phyloP scores from a whole-genome alignment of 2,113 vertebrate species.

The Aspidoscelis tigris region DNA sequence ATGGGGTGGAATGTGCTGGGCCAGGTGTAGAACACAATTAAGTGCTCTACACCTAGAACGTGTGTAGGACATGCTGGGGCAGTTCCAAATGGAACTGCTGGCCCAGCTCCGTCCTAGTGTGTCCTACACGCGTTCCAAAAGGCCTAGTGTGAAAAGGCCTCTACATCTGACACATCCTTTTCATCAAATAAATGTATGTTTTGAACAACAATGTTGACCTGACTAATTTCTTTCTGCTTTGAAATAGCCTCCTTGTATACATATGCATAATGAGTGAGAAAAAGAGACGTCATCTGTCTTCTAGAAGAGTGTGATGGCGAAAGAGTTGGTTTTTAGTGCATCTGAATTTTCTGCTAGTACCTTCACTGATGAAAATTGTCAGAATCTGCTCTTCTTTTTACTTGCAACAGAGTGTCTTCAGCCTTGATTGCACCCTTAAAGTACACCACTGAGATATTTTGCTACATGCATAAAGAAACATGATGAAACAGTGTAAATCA shows the following conservation, averaged over 20 bases:
- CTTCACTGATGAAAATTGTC: slow-evolving; percentile 46
- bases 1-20: no score
- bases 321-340: slow-evolving; percentile 45
- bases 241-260: background rate
- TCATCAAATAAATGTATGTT: background rate
- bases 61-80: no score
- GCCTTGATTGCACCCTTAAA: slow-evolving; percentile 63
- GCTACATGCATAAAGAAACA: slow-evolving; percentile 45
- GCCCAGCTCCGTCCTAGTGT: no score
- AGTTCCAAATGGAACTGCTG: no score
- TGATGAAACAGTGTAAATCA: slow-evolving; percentile 51
- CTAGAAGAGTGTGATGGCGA: slow-evolving; percentile 22
- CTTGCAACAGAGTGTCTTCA: slow-evolving; percentile 42
- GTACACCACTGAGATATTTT: slow-evolving; percentile 56
- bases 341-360: slow-evolving; percentile 48
- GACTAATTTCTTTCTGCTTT: slow-evolving; percentile 20
- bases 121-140: no score
- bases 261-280: background rate
- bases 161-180: background rate
- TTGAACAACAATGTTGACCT: background rate
- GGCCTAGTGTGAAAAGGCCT: background rate
- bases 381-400: slow-evolving; percentile 56
- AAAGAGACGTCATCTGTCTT: slow-evolving; percentile 4
- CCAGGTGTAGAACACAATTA: no score
- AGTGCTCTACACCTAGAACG: no score